Evolutionary conservation across 2,113 vertebrate genomes (phyloP).

Genomic region (Paradisaea rubra): DNA sequence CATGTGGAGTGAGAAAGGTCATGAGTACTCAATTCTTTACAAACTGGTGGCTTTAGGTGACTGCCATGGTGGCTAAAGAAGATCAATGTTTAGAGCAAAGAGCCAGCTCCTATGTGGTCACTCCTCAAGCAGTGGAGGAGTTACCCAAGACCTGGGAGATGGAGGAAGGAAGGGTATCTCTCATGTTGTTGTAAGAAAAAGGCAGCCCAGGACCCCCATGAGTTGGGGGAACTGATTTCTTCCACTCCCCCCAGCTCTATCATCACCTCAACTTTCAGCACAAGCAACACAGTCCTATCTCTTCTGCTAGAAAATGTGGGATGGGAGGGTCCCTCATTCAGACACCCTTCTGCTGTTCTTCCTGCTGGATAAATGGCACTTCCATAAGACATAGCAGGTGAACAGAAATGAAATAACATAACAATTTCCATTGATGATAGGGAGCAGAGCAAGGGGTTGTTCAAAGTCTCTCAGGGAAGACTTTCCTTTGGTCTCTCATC

Average conservation of each 20-base stretch:
- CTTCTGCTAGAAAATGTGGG: neutral
- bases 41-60: neutral
- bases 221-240: neutral
- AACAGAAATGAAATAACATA: neutral
- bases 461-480: neutral
- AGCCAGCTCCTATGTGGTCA: neutral
- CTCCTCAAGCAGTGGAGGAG: neutral
- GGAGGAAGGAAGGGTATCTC: neutral
- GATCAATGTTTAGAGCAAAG: neutral
- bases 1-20: neutral
- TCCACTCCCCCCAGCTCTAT: neutral
- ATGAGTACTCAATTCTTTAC: neutral
- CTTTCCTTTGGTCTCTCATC: neutral
- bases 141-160: neutral
- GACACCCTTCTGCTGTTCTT: neutral
- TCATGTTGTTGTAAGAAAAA: neutral
- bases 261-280: neutral
- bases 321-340: neutral
- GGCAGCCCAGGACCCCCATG: neutral
- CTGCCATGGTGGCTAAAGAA: neutral
- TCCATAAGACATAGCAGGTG: neutral
- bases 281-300: fast-evolving
- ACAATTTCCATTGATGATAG: neutral
- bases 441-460: neutral
- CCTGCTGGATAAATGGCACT: neutral